Conservation (phyloP, 1,140 invertebrate species). For the Sitobion miscanthi region DNA sequence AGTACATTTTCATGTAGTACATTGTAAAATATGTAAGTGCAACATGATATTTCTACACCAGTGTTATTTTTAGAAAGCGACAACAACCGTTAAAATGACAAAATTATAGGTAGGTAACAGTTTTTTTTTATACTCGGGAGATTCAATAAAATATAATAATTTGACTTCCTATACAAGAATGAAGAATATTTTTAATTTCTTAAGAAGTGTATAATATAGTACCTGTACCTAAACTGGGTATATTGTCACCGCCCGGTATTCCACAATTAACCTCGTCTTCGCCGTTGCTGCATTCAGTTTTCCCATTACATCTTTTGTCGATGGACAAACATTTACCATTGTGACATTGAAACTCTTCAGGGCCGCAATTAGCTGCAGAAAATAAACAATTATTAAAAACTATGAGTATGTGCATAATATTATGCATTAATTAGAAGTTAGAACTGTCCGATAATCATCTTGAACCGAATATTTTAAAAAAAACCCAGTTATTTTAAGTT, state of each 20-base stretch:
- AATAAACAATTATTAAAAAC: background rate
- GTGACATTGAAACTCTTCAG: constrained; percentile 63
- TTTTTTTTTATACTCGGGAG: background rate
- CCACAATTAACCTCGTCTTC: constrained; percentile 62
- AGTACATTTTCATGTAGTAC: constrained; percentile 38
- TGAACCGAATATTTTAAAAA: no score
- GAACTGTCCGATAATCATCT: no score
- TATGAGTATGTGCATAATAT: background rate
- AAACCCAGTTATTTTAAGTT: no score
- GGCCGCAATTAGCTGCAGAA: constrained; percentile 63
- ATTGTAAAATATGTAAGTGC: background rate
- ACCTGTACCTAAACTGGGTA: background rate
- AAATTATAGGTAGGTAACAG: background rate
- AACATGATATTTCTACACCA: background rate
- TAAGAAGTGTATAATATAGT: background rate
- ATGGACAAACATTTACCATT: constrained; percentile 58
- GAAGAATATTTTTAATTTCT: background rate
- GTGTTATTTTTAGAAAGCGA: constrained; percentile 41
- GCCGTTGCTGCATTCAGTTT: constrained; percentile 61
- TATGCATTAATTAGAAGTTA: background rate
- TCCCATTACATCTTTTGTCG: constrained; percentile 61
- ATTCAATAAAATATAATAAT: background rate
- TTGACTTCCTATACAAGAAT: background rate
- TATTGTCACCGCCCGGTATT: constrained; percentile 37
- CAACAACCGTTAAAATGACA: constrained; percentile 18